A percentile compares a stretch with the other conserved stretches of the same genome.
Evolutionary conservation across 1,140 invertebrate species (phyloP).

Genomic region (Ceratina australensis): DNA sequence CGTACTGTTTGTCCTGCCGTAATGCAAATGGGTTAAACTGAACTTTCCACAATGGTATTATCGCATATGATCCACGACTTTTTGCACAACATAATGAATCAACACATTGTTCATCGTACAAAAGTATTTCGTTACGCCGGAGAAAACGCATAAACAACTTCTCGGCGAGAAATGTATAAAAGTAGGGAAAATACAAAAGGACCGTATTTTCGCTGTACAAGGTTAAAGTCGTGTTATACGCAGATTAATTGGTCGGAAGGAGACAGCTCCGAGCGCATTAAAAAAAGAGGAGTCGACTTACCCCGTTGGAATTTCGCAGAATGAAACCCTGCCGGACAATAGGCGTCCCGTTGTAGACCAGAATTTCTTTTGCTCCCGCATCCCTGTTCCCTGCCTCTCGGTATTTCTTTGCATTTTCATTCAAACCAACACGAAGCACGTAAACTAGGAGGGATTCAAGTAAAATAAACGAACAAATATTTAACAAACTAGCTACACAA

Average conservation of each 20-base stretch:
- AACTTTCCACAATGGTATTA: too few species aligned
- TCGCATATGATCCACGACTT: too few species aligned
- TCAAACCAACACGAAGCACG: slow-evolving; percentile 2
- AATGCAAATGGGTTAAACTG: too few species aligned
- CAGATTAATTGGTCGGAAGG: slow-evolving; percentile 35
- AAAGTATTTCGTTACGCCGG: too few species aligned
- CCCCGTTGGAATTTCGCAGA: slow-evolving; percentile 8
- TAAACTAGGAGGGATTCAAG: neutral
- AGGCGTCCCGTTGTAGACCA: neutral
- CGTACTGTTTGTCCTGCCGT: too few species aligned
- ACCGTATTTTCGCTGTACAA: neutral
- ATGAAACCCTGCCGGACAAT: slow-evolving; percentile 12
- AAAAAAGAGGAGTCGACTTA: slow-evolving; percentile 18
- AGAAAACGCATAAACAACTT: neutral
- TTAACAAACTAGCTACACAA: too few species aligned
- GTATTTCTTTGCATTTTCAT: slow-evolving; percentile 18
- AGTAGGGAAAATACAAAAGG: neutral
- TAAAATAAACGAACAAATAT: neutral
- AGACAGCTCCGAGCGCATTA: neutral
- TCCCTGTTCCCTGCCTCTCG: slow-evolving; percentile 10
- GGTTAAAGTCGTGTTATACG: neutral
- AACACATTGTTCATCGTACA: too few species aligned
- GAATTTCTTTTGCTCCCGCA: slow-evolving; percentile 6
- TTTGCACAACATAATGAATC: too few species aligned
- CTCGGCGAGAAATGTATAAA: neutral